Evolutionary conservation across 2,113 vertebrate species (phyloP).

Genomic region (Machaerirhynchus nigripectus): DNA sequence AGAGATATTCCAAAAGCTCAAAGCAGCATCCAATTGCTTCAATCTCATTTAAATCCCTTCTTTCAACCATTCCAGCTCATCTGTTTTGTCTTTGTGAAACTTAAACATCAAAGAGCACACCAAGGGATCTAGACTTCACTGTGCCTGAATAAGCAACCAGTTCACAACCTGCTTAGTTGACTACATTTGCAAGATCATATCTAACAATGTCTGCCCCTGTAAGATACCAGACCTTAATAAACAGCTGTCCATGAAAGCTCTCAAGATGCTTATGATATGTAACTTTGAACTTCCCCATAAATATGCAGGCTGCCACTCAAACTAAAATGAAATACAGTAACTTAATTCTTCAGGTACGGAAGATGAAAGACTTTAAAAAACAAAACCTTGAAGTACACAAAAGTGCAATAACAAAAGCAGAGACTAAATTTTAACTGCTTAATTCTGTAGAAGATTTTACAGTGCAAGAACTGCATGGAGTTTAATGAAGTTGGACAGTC

Average conservation of each 20-base stretch:
- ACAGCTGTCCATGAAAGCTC: background rate
- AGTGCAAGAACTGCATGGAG: background rate
- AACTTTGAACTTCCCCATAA: background rate
- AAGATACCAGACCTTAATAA: background rate
- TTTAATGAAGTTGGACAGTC: background rate
- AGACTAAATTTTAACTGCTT: background rate
- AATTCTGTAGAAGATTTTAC: background rate
- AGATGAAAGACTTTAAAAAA: background rate
- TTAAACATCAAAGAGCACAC: background rate
- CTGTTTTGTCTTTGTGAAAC: background rate
- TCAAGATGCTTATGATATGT: background rate
- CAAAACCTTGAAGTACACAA: background rate
- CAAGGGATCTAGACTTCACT: background rate
- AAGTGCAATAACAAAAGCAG: background rate
- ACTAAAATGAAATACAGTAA: background rate
- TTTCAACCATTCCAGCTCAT: background rate
- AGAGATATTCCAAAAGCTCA: background rate
- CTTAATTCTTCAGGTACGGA: background rate
- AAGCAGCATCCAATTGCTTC: background rate
- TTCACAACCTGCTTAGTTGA: background rate
- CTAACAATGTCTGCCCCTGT: background rate
- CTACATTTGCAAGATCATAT: background rate
- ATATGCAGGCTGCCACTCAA: background rate
- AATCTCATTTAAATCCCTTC: background rate
- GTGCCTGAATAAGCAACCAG: background rate